Percentiles rank a stretch among this genome's conserved stretches.
phyloP scores from a whole-genome alignment of 2,797 vertebrate species.

The Rhabdophis nuchalis region DNA sequence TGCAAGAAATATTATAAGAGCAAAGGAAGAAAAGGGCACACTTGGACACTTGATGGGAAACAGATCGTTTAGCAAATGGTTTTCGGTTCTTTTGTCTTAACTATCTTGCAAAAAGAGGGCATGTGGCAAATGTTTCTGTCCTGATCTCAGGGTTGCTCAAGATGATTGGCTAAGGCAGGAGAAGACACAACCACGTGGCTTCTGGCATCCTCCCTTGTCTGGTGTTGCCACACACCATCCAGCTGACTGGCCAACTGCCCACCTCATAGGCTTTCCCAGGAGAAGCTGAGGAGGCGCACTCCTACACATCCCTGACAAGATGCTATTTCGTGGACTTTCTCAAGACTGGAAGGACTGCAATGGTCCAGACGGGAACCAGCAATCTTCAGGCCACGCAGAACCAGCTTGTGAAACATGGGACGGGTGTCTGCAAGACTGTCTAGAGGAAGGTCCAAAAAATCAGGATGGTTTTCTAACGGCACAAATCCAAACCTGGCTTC shows the following conservation, averaged over 20 bases:
- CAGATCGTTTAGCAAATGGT: not conserved
- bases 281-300: not conserved
- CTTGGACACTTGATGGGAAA: not conserved
- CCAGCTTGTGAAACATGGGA: not conserved
- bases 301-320: not conserved
- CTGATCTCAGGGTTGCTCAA: not conserved
- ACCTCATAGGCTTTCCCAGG: not conserved
- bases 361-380: not conserved
- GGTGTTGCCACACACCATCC: not conserved
- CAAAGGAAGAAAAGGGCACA: not conserved
- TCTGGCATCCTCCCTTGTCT: not conserved
- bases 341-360: not conserved
- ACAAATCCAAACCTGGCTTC: not conserved
- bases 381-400: not conserved
- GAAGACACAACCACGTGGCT: not conserved
- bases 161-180: not conserved
- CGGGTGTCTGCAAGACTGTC: not conserved
- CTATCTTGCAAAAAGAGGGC: not conserved
- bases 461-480: not conserved
- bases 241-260: not conserved
- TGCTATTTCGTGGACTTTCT: not conserved
- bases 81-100: not conserved
- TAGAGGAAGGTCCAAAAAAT: not conserved
- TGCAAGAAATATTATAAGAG: not conserved
- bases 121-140: not conserved